A percentile compares a stretch with the other conserved stretches of the same genome.
phyloP scores from a whole-genome alignment of 1,140 invertebrate genomes.

The Heterodera schachtii region DNA sequence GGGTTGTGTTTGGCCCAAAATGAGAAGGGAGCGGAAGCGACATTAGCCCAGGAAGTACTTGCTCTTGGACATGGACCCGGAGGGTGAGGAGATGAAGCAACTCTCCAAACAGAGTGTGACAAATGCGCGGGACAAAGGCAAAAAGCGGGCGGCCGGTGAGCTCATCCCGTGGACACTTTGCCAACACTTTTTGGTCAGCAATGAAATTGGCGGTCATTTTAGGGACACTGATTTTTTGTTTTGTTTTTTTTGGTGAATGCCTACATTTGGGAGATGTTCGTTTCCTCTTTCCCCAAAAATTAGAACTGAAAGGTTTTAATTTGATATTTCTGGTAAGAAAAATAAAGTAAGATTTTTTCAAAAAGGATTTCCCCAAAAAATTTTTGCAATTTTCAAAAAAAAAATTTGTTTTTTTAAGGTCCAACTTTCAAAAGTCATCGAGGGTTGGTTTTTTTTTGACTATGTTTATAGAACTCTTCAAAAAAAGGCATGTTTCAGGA shows the following conservation, averaged over 20 bases:
- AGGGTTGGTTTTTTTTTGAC: no score
- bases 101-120: conserved; percentile 79
- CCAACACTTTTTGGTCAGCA: conserved; percentile 74
- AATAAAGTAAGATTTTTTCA: no score
- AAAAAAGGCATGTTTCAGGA: conserved; percentile 70
- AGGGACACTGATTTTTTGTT: background rate
- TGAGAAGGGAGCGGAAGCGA: no score
- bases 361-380: background rate
- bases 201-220: background rate
- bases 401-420: no score
- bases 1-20: background rate
- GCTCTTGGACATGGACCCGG: no score
- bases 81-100: no score
- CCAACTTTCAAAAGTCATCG: no score
- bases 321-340: no score
- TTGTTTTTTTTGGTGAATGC: no score
- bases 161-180: conserved; percentile 96
- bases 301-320: background rate
- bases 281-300: background rate
- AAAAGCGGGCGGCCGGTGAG: conserved; percentile 84
- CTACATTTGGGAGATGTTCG: background rate
- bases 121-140: conserved; percentile 80
- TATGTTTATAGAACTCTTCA: no score
- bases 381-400: conserved; percentile 17
- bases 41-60: no score